These are phyloP conservation scores for Cheilosia grossa DNA, from an alignment of 2,888 invertebrate genomes.

Conservation along the genomic window DNA sequence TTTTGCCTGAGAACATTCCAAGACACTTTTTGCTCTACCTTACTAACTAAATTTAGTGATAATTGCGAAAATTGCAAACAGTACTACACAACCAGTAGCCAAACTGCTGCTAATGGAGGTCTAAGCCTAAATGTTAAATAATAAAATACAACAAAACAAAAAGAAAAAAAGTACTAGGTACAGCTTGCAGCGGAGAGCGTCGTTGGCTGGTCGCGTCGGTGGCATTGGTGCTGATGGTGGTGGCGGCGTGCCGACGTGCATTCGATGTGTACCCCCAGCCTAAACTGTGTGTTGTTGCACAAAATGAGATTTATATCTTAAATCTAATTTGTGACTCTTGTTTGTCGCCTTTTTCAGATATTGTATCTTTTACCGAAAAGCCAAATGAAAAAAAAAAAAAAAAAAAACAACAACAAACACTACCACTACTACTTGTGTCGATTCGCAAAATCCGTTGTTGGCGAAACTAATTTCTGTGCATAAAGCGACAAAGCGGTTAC, in stretches of 20 bases:
- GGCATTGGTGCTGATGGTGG: slow-evolving; percentile 23
- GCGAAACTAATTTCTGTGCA: slow-evolving; percentile 57
- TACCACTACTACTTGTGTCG: slow-evolving; percentile 23
- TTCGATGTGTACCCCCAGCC: slow-evolving; percentile 35
- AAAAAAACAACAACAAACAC: background rate
- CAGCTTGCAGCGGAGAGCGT: slow-evolving; percentile 4
- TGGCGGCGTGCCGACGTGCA: slow-evolving; percentile 42
- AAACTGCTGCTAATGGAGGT: slow-evolving; percentile 48
- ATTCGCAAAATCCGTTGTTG: slow-evolving; percentile 30
- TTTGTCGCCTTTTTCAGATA: slow-evolving; percentile 75
- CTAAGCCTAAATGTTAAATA: slow-evolving; percentile 66
- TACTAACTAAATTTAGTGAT: slow-evolving; percentile 58
- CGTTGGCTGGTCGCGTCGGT: slow-evolving; percentile 12
- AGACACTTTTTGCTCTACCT: slow-evolving; percentile 36
- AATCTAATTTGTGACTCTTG: slow-evolving; percentile 75
- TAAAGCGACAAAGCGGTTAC: slow-evolving; percentile 10
- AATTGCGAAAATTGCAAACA: slow-evolving; percentile 66
- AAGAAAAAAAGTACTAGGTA: slow-evolving; percentile 33
- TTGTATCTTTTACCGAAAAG: slow-evolving; percentile 69
- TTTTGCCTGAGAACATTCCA: slow-evolving; percentile 63
- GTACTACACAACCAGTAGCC: slow-evolving; percentile 31
- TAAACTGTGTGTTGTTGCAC: slow-evolving; percentile 53
- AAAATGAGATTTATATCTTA: slow-evolving; percentile 73
- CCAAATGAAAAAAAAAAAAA: slow-evolving; percentile 15
- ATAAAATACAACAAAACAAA: slow-evolving; percentile 39